Base-by-base conservation (phyloP, 2,888 invertebrate genomes). In the Scaptodrosophila latifasciaeformis region DNA sequence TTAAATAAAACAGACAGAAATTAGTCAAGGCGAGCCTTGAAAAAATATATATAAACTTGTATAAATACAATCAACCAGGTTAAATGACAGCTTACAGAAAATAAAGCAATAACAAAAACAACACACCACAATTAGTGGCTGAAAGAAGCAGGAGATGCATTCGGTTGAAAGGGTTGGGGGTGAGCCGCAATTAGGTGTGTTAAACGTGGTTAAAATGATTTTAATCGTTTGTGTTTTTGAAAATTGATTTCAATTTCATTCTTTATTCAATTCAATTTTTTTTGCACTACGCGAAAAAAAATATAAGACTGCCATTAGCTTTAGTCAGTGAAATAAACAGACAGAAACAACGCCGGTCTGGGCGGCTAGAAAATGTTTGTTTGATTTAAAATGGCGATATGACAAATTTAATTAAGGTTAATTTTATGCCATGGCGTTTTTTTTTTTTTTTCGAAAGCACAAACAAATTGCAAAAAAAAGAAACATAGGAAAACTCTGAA, bases 401-500 rank as follows among this genome's bases (percentile, higher is more conserved):
- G 74, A 70, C 66, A 65, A 68, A 66, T 74, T 76, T 71, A 76
- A 76, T 77, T 75, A 75, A 72, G 68, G 62, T 65, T 70, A 66
- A 69, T 69, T 61, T 62, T 21, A 21, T 21, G 10, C 18, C 18
- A 10, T 37, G 7, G 9, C 27, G 9, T 27, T 27, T 27, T 27
- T 27, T 7, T 13, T 13, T 10, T 34, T 34, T 34, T 34, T 12
- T n/a, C 15, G 10, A 19, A 19, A n/a, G 5, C 10, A n/a, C 42
- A 42, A 6, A 17, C 15, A 18, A 24, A 12, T 21, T 12, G 42
- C 19, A 39, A 18, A 39, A 18, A 19, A n/a, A n/a, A 13, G 3
- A 34, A 10, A 3, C 34, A 13, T 15, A 17, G 12, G 9, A 12
- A 15, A 37, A 2, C 37, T 15, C 24, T 24, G 24, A 3, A 24